phyloP scores from a whole-genome alignment of 2,888 invertebrate genomes.

The Cerastis rubricosa region DNA sequence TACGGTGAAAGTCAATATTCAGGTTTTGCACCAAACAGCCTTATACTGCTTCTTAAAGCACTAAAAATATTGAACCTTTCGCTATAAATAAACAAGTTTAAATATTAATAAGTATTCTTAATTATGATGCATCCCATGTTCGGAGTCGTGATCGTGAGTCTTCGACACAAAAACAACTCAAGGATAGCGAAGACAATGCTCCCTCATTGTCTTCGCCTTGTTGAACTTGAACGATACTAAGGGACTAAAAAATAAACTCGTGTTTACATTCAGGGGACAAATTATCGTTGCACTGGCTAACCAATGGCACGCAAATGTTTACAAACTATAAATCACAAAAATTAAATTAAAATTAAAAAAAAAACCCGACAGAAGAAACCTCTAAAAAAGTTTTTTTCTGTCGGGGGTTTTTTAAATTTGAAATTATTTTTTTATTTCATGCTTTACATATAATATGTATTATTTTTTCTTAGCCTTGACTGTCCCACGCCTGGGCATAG shows the following conservation, averaged over 20 bases:
- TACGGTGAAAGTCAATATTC: slow-evolving; percentile 64
- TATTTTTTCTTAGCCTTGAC: too few species aligned
- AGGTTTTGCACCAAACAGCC: slow-evolving; percentile 48
- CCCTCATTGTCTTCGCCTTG: slow-evolving; percentile 14
- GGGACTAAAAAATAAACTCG: slow-evolving; percentile 11
- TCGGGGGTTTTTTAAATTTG: too few species aligned
- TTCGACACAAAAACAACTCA: slow-evolving; percentile 11
- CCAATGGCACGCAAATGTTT: neutral
- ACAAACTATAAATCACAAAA: neutral
- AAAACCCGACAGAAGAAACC: too few species aligned
- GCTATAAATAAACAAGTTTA: slow-evolving; percentile 4
- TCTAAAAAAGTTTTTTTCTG: too few species aligned
- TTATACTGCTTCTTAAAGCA: neutral
- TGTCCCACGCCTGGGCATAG: too few species aligned
- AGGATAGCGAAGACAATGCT: slow-evolving; percentile 26
- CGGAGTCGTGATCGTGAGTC: neutral
- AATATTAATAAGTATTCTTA: slow-evolving; percentile 9
- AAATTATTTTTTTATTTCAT: too few species aligned
- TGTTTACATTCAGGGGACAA: neutral
- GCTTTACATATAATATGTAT: too few species aligned
- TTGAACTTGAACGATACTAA: slow-evolving; percentile 19
- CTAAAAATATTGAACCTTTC: slow-evolving; percentile 16
- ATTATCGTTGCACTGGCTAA: neutral
- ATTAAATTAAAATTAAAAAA: too few species aligned
- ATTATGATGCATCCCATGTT: slow-evolving; percentile 10